Percentiles rank a stretch among this genome's conserved stretches.
Conservation (phyloP, 2,888 invertebrate genomes). For the Cerastis rubricosa region DNA sequence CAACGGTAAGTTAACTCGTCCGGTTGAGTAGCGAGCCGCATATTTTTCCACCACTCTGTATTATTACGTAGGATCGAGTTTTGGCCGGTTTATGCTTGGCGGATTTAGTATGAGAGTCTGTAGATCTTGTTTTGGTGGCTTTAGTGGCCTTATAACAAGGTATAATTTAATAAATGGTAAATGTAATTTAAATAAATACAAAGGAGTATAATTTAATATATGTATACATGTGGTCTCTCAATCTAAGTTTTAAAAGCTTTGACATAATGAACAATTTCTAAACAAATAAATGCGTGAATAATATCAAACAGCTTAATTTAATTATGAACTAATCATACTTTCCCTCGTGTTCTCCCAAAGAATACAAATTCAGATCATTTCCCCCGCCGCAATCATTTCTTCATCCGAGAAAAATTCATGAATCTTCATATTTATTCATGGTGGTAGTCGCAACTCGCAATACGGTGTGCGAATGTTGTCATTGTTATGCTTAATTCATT, state of each 20-base stretch:
- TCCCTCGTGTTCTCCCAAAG: conserved; percentile 20
- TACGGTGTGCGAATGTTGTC: conserved; percentile 69
- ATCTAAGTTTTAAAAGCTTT: not conserved
- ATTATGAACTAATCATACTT: conserved; percentile 46
- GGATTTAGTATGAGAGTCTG: conserved; percentile 28
- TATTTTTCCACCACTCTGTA: conserved; percentile 59
- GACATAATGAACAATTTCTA: not conserved
- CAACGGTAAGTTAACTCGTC: conserved; percentile 61
- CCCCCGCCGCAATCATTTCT: conserved; percentile 67
- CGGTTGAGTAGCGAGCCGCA: conserved; percentile 44
- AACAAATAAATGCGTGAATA: conserved; percentile 17
- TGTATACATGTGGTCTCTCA: too few relatives aligned
- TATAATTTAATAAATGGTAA: not conserved
- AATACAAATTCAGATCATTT: conserved; percentile 59
- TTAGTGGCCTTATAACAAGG: not conserved
- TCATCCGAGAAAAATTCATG: conserved; percentile 70
- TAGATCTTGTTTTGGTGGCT: conserved; percentile 17
- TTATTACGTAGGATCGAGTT: conserved; percentile 51
- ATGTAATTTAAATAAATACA: too few relatives aligned
- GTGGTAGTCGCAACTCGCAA: conserved; percentile 66
- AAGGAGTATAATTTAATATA: too few relatives aligned
- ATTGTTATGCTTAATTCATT: conserved; percentile 68
- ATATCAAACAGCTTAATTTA: conserved; percentile 22
- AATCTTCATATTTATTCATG: conserved; percentile 76
- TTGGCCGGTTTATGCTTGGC: conserved; percentile 10